Evolutionary conservation across 2,113 vertebrate genomes (phyloP), one percentile per base, ranked within the genome.

Genomic region (Tangachromis dhanisi): DNA sequence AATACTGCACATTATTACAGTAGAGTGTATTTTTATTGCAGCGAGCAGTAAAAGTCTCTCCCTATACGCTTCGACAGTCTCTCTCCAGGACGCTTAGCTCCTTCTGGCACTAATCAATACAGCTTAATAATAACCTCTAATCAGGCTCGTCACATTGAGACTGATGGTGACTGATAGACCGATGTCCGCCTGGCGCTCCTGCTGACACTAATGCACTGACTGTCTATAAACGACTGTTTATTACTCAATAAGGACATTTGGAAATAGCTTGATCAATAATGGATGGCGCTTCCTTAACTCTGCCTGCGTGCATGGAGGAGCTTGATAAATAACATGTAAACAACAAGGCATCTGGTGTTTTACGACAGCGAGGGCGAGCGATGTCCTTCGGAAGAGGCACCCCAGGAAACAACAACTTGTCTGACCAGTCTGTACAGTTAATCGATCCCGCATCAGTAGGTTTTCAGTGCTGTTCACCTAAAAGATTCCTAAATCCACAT

Each of bases 71-170:
- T 89, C 87, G 87, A 84, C 80, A 55, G 82, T 85, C 59, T 88
- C 79, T 92, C 86, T 85, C 63, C 79, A 92, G 85, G 81, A 86
- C 83, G 81, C 17, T 90, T 80, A 84, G 84, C 73, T 85, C 81
- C 92, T 92, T 54, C 86, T 85, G 89, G 80, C 88, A 89, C 81
- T 92, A 92, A 95, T 96, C 96, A 95, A 95, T 95, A 92, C 84
- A 93, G 90, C 93, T 96, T 95, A 95, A 95, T 94, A 95, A 93
- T 91, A 86, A 93, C 94, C 95, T 94, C 93, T 95, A 95, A 95
- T 96, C 95, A 94, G 92, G 93, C 93, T 95, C 81, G 83, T 90
- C 92, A 94, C 89, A 61, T 94, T 90, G 81, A 90, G 90, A 92
- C 79, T 94, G 90, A 96, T 95, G 90, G 93, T 95, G 95, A 95